Percentiles rank a stretch among this genome's conserved stretches.
phyloP scores from a whole-genome alignment of 2,113 vertebrate species.

The Callaeas wilsoni region DNA sequence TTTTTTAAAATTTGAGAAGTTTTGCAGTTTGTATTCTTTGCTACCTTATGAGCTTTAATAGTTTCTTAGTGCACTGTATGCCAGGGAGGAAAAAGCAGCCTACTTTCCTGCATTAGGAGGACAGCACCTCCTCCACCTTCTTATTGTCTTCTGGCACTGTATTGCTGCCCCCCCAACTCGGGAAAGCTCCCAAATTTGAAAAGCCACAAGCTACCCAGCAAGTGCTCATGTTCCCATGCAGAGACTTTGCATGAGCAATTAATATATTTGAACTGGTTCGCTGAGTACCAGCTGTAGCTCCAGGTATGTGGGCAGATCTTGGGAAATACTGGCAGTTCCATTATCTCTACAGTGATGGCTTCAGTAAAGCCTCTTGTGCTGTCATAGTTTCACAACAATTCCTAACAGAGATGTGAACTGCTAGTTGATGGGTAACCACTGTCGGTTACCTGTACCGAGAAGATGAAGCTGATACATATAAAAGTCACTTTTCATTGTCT shows the following conservation, averaged over 20 bases:
- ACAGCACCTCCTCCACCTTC: background rate
- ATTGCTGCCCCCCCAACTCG: background rate
- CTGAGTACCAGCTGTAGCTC: background rate
- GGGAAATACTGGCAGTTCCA: background rate
- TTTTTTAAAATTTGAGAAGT: background rate
- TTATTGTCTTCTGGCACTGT: background rate
- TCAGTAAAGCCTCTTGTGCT: background rate
- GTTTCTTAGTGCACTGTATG: background rate
- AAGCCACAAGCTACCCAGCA: background rate
- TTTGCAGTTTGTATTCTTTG: background rate
- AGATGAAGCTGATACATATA: background rate
- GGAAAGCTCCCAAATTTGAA: background rate
- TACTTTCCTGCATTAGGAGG: background rate
- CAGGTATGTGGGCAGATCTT: rapidly evolving
- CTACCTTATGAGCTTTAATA: background rate
- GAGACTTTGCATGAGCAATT: background rate
- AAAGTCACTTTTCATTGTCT: background rate
- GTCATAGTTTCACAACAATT: background rate
- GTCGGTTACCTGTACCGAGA: background rate
- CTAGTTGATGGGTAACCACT: background rate
- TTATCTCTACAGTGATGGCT: background rate
- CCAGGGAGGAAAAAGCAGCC: background rate
- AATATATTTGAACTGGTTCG: background rate
- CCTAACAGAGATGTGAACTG: background rate
- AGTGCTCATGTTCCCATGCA: background rate